Evolutionary conservation across 2,113 vertebrate genomes (phyloP).

Genomic region (Grammomys surdaster): DNA sequence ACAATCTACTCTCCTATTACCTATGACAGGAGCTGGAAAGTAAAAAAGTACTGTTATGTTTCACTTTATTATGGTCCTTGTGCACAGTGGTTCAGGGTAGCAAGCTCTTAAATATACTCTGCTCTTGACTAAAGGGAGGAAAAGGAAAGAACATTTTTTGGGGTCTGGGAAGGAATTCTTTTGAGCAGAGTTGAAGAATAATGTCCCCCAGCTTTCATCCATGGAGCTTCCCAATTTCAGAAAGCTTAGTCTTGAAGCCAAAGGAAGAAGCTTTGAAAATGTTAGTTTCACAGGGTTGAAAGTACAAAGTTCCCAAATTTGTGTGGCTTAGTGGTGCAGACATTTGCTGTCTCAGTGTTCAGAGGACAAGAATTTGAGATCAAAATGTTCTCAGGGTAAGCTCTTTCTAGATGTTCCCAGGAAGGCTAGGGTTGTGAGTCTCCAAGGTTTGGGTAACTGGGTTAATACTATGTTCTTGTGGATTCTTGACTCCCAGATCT

Average conservation of each 20-base stretch:
- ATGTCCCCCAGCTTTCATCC: not conserved
- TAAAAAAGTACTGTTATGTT: not conserved
- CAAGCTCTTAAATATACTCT: not conserved
- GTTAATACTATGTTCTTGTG: not conserved
- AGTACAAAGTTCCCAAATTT: not conserved
- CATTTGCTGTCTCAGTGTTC: not conserved
- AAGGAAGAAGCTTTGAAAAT: not conserved
- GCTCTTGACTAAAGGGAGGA: slow-evolving; percentile 3
- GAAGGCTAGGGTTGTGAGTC: not conserved
- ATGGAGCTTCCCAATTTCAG: not conserved
- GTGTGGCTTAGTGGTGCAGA: not conserved
- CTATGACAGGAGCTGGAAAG: not conserved
- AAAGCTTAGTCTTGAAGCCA: not conserved
- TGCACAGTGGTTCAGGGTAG: not conserved
- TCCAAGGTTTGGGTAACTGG: not conserved
- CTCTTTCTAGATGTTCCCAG: not conserved
- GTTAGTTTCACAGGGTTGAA: not conserved
- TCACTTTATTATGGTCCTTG: not conserved
- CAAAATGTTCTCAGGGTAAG: not conserved
- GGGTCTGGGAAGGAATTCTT: not conserved
- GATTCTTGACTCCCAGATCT: not conserved
- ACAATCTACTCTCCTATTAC: not conserved
- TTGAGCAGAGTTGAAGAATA: not conserved
- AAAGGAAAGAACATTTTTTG: not conserved
- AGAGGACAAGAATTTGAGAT: not conserved